Evolutionary conservation across 2,113 vertebrate genomes (phyloP).

Genomic region (Melanocharis versteri): DNA sequence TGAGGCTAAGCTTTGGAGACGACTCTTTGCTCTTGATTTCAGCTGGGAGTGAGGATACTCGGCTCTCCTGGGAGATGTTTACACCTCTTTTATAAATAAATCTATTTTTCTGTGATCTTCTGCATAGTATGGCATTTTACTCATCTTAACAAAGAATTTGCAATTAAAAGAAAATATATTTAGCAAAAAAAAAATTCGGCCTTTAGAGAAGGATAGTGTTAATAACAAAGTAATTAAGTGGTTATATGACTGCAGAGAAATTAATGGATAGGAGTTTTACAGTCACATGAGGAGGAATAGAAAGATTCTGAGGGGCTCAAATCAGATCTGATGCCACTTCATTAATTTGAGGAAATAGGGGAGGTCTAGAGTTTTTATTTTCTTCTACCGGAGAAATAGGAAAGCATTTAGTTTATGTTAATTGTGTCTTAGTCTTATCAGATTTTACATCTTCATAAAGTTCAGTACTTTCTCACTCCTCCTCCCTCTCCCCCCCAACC

Average conservation of each 20-base stretch:
- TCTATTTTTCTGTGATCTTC: background rate
- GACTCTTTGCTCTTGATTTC: background rate
- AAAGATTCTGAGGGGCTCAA: background rate
- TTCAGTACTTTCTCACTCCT: background rate
- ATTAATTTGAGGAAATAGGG: background rate
- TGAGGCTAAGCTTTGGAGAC: background rate
- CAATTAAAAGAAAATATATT: background rate
- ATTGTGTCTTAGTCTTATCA: background rate
- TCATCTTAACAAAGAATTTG: background rate
- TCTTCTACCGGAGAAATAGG: background rate
- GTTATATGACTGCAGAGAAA: background rate
- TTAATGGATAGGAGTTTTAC: background rate
- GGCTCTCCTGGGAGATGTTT: background rate
- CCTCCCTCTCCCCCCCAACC: too few relatives aligned
- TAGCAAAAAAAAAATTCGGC: background rate
- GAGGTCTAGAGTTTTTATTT: background rate
- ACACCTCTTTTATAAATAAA: background rate
- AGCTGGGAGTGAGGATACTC: background rate
- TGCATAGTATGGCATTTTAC: background rate
- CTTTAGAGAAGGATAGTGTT: background rate
- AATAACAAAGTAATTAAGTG: background rate
- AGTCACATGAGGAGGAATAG: background rate
- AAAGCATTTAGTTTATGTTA: background rate
- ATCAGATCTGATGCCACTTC: background rate
- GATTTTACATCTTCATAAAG: background rate